A percentile compares a stretch with the other conserved stretches of the same genome.
These are phyloP conservation scores for Himalopsyche japonica DNA, from an alignment of 2,888 invertebrate species.

Conservation along the genomic window DNA sequence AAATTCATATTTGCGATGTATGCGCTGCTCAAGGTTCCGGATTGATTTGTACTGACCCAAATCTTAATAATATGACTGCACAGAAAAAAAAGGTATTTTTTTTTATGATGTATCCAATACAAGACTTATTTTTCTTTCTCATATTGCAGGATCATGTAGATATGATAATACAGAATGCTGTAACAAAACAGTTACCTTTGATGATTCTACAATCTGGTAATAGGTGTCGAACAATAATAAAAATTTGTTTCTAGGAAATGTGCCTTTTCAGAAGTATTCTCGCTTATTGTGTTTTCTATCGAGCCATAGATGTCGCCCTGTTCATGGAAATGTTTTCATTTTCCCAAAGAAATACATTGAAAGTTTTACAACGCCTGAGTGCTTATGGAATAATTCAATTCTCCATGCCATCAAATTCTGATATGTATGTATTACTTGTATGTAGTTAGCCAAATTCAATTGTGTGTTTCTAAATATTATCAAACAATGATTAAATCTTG, in stretches of 20 bases:
- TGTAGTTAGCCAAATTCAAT: too few relatives aligned
- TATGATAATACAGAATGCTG: too few relatives aligned
- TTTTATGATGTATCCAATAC: too few relatives aligned
- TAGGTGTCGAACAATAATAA: too few relatives aligned
- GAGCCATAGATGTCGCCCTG: neutral
- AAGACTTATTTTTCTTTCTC: too few relatives aligned
- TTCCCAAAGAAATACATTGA: neutral
- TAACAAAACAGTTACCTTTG: too few relatives aligned
- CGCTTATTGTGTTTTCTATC: neutral
- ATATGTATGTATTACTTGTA: neutral
- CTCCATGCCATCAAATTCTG: neutral
- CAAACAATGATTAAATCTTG: too few relatives aligned
- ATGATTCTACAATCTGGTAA: too few relatives aligned
- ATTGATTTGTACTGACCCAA: constrained; percentile 2
- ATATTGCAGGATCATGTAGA: too few relatives aligned
- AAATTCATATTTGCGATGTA: constrained; percentile 11
- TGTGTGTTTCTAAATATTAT: too few relatives aligned
- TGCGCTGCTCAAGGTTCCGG: neutral
- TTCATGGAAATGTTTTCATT: neutral
- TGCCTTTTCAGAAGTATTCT: neutral
- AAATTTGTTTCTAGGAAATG: neutral
- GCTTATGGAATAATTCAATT: neutral
- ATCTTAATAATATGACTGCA: neutral
- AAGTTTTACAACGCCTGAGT: neutral
- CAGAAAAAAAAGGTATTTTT: neutral